A percentile compares a stretch with the other conserved stretches of the same genome.
These are phyloP conservation scores for Mionectes olivaceus DNA, from an alignment of 2,797 vertebrate species.

Conservation along the genomic window DNA sequence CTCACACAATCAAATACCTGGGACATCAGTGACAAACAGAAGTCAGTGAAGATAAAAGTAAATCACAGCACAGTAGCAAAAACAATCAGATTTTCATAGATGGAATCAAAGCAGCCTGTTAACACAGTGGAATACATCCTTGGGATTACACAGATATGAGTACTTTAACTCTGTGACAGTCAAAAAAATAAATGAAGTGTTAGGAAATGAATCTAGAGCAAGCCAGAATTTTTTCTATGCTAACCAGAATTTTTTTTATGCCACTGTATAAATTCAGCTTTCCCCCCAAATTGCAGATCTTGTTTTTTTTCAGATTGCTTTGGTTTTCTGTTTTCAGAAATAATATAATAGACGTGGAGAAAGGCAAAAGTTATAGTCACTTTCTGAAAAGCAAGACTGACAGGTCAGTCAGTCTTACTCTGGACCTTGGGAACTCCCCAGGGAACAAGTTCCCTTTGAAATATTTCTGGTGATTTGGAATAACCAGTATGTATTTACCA, in stretches of 20 bases:
- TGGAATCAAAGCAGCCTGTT: neutral
- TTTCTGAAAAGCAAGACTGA: neutral
- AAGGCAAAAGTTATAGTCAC: neutral
- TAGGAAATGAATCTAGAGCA: neutral
- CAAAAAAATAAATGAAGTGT: neutral
- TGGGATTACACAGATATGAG: neutral
- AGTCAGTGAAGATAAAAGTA: neutral
- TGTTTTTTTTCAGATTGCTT: neutral
- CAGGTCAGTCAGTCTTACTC: neutral
- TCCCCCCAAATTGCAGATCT: neutral
- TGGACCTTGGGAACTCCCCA: accelerated
- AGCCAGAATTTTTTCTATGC: neutral
- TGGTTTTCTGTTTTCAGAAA: neutral
- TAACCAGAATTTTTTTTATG: neutral
- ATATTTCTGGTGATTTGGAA: neutral
- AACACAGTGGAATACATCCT: accelerated
- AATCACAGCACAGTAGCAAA: neutral
- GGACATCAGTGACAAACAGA: neutral
- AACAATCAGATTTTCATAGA: neutral
- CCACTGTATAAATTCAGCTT: neutral
- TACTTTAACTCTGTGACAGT: neutral
- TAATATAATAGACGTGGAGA: neutral
- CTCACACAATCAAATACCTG: neutral
- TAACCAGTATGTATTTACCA: neutral
- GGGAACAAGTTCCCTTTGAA: neutral